Evolutionary conservation across 2,888 invertebrate species (phyloP), one percentile per base, ranked within the genome.

Genomic region (Criorhina ranunculi): DNA sequence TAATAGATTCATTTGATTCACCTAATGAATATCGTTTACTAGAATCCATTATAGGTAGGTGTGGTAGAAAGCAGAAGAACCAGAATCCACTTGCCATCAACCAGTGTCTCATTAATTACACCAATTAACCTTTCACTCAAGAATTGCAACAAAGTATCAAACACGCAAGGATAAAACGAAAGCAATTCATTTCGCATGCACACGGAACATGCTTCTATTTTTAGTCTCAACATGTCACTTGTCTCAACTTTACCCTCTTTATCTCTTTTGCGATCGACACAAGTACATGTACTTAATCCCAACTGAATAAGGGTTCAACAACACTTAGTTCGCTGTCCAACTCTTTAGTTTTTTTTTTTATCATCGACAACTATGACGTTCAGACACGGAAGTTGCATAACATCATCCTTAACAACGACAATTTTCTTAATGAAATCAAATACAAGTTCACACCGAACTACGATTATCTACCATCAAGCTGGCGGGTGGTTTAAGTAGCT

Each of bases 341-440:
- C 72, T 79, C 79, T 72, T 79, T 79, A 59, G 64, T 79, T 66
- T 79, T 8, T 5, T 17, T n/a, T n/a, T n/a, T 4, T 4, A 17
- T 12, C 35, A 51, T 57, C 42, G 46, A 40, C 35, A 57, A 57
- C 51, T 19, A 29, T 2, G 31, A 42, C 46, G 37, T 72, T 17
- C 4, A 29, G 76, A 62, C 78, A 73, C 72, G 82, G 82, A 83
- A 78, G 78, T 55, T 37, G 9, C 33, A 33, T 40, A 4, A 44
- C 60, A 62, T 17, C 33, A 9, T 24, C 42, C 31, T 73, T 49
- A 44, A 19, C 6, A 69, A 12, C 67, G 73, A 83, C 78, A 83
- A 59, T 62, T 75, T 73, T 42, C 72, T 55, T 44, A 82, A 78
- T 75, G 40, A 60, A 75, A 69, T 78, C 62, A 33, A 62, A 46